These are phyloP conservation scores for Hucho hucho DNA, from an alignment of 2,113 vertebrate species.

Conservation along the genomic window DNA sequence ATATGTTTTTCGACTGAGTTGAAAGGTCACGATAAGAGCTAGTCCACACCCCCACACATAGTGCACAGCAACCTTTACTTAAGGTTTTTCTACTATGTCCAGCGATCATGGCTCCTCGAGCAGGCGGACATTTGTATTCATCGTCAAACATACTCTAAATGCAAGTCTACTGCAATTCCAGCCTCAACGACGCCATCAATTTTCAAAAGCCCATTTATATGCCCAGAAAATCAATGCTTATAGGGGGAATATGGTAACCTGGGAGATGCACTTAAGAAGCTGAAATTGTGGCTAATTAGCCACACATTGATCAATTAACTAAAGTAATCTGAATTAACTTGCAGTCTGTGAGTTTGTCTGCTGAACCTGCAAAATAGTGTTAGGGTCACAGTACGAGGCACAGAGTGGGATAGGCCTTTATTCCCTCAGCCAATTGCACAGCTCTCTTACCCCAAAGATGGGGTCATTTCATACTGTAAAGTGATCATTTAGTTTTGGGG, in stretches of 20 bases:
- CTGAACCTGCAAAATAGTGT: conserved; percentile 74
- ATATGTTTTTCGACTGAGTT: conserved; percentile 2
- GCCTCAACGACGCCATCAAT: conserved; percentile 75
- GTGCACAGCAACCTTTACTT: not conserved
- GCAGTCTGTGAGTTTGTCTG: conserved; percentile 80
- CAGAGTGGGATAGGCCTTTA: not conserved
- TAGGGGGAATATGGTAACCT: conserved; percentile 73
- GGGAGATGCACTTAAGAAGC: conserved; percentile 76
- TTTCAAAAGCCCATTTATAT: conserved; percentile 81
- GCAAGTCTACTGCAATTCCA: conserved; percentile 66
- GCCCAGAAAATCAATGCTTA: conserved; percentile 79
- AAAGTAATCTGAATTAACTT: conserved; percentile 82
- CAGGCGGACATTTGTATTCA: conserved; percentile 71
- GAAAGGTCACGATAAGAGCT: not conserved
- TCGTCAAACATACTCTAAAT: conserved; percentile 77
- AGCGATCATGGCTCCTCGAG: conserved; percentile 59
- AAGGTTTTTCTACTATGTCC: conserved; percentile 63
- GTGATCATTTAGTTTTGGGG: not conserved
- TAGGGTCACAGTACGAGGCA: conserved; percentile 64
- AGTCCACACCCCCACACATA: conserved; percentile 16
- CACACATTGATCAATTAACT: conserved; percentile 83
- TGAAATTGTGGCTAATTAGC: conserved; percentile 82
- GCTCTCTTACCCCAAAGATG: not conserved
- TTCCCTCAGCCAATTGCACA: not conserved
- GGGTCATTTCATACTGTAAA: not conserved